phyloP scores from a whole-genome alignment of 2,888 invertebrate species.

The Rhingia rostrata region DNA sequence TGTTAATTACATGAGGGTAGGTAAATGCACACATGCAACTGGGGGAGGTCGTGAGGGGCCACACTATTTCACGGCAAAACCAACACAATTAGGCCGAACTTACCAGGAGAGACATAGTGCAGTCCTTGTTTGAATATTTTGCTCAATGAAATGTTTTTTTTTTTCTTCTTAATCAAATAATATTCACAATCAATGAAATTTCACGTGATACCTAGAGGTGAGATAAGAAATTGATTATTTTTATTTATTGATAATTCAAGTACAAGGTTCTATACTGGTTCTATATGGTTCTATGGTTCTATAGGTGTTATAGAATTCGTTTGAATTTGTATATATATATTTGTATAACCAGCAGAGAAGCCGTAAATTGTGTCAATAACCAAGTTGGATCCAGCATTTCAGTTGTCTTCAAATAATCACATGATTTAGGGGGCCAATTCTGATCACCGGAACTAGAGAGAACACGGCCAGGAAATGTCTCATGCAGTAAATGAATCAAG shows the following conservation, averaged over 20 bases:
- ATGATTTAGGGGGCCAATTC: too few relatives aligned
- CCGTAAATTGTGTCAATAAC: too few relatives aligned
- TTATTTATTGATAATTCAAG: not conserved
- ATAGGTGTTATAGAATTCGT: too few relatives aligned
- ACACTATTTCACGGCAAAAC: slow-evolving; percentile 12
- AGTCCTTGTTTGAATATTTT: not conserved
- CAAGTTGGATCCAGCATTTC: too few relatives aligned
- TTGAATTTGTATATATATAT: too few relatives aligned
- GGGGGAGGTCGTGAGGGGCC: not conserved
- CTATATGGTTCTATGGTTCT: too few relatives aligned
- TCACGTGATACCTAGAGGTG: slow-evolving; percentile 35
- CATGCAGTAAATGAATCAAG: too few relatives aligned
- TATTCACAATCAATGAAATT: slow-evolving; percentile 35
- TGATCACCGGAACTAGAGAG: too few relatives aligned
- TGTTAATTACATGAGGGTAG: slow-evolving; percentile 44
- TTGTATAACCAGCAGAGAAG: too few relatives aligned
- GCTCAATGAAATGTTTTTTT: slow-evolving; percentile 7
- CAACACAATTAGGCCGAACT: slow-evolving; percentile 48
- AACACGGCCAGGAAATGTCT: too few relatives aligned
- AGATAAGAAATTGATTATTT: slow-evolving; percentile 39
- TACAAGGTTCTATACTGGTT: not conserved
- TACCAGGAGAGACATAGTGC: slow-evolving; percentile 60
- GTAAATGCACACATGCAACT: slow-evolving; percentile 40
- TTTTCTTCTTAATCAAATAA: slow-evolving; percentile 12
- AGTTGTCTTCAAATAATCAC: too few relatives aligned